Evolutionary conservation across 2,888 invertebrate genomes (phyloP).

Genomic region (Tachystola acroxantha): DNA sequence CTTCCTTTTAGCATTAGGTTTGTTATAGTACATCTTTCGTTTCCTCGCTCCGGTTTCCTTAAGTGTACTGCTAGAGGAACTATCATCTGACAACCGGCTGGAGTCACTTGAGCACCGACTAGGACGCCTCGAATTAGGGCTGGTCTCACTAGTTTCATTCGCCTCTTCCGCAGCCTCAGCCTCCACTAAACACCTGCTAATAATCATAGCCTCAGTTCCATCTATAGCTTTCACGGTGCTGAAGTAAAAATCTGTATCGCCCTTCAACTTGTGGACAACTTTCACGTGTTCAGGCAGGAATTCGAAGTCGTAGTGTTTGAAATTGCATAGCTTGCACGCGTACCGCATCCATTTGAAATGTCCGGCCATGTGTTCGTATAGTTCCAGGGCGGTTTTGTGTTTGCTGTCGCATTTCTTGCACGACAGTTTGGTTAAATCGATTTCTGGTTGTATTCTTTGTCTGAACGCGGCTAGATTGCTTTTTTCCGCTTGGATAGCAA

Average conservation of each 20-base stretch:
- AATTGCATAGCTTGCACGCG: slow-evolving; percentile 86
- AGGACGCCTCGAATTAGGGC: slow-evolving; percentile 54
- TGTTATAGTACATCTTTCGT: slow-evolving; percentile 45
- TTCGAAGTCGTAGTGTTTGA: slow-evolving; percentile 81
- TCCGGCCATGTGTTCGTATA: slow-evolving; percentile 80
- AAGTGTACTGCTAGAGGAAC: slow-evolving; percentile 54
- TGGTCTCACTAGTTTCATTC: slow-evolving; percentile 39
- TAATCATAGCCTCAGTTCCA: slow-evolving; percentile 44
- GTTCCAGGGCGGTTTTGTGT: slow-evolving; percentile 65
- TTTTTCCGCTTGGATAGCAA: slow-evolving; percentile 54
- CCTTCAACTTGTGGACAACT: slow-evolving; percentile 78
- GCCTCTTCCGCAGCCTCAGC: slow-evolving; percentile 38
- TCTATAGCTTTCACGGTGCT: slow-evolving; percentile 68
- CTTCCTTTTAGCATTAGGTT: slow-evolving; percentile 39
- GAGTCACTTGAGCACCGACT: slow-evolving; percentile 69
- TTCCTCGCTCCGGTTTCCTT: slow-evolving; percentile 48
- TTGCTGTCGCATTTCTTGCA: slow-evolving; percentile 76
- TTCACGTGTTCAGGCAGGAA: slow-evolving; percentile 82
- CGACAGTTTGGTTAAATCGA: slow-evolving; percentile 52
- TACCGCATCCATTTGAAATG: slow-evolving; percentile 86
- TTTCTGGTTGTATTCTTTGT: slow-evolving; percentile 50
- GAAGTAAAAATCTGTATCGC: slow-evolving; percentile 70
- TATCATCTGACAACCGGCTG: slow-evolving; percentile 65
- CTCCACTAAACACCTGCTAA: slow-evolving; percentile 25
- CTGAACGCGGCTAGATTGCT: slow-evolving; percentile 57